phyloP scores from a whole-genome alignment of 2,888 invertebrate genomes.

The Uropetala carovei region DNA sequence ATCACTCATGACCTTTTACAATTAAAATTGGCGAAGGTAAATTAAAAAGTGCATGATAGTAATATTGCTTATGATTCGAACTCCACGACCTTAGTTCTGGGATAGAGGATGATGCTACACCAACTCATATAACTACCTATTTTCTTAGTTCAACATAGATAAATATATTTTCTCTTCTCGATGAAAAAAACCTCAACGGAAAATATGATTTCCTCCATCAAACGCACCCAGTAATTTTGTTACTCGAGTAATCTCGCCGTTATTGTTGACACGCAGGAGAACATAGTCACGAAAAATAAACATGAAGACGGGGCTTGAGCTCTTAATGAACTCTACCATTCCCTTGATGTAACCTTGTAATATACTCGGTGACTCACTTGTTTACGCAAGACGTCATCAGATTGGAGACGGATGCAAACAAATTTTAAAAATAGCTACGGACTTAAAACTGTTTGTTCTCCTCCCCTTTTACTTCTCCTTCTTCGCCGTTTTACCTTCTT shows the following conservation, averaged over 20 bases:
- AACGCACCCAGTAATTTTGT: neutral
- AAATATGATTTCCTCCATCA: conserved; percentile 3
- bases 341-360: conserved; percentile 54
- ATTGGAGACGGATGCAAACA: conserved; percentile 39
- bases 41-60: too few species aligned
- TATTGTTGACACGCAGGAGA: conserved; percentile 33
- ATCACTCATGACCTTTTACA: too few species aligned
- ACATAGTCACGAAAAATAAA: conserved; percentile 40
- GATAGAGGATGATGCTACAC: too few species aligned
- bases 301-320: neutral
- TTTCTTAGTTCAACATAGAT: too few species aligned
- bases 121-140: too few species aligned
- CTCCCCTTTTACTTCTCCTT: neutral
- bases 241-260: conserved; percentile 47
- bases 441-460: conserved; percentile 56
- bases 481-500: neutral
- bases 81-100: too few species aligned
- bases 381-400: conserved; percentile 56
- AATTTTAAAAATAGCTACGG: conserved; percentile 56
- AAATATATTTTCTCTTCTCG: neutral
- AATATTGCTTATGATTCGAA: too few species aligned
- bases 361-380: conserved; percentile 45
- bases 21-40: too few species aligned
- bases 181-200: neutral
- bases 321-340: conserved; percentile 39